Evolutionary conservation across 2,797 vertebrate genomes (phyloP).

Genomic region (Poecilia picta): DNA sequence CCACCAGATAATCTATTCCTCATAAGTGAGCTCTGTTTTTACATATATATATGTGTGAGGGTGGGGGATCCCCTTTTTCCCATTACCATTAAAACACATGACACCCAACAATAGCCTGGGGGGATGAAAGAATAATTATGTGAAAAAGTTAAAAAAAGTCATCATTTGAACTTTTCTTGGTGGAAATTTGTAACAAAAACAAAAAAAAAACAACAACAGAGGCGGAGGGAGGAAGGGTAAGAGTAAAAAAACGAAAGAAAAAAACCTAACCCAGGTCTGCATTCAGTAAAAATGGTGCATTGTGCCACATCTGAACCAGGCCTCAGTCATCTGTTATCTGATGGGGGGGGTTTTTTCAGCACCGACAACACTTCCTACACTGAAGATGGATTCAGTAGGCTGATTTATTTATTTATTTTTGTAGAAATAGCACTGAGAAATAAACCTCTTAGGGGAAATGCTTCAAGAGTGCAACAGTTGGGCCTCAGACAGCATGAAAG

Average conservation of each 20-base stretch:
- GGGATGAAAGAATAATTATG: constrained; percentile 34
- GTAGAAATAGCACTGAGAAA: constrained; percentile 21
- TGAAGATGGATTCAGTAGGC: constrained; percentile 38
- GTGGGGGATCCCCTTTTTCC: constrained; percentile 37
- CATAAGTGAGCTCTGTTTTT: constrained; percentile 25
- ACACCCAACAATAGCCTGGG: constrained; percentile 43
- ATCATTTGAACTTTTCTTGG: constrained; percentile 23
- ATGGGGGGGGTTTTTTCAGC: constrained; percentile 34
- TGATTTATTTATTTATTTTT: background rate
- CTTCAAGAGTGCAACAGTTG: constrained; percentile 38
- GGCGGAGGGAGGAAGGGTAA: constrained; percentile 13
- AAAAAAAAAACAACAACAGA: constrained; percentile 30
- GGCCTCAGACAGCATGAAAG: constrained; percentile 16
- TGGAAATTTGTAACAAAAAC: constrained; percentile 43
- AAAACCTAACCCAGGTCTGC: constrained; percentile 40
- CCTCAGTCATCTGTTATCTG: constrained; percentile 34
- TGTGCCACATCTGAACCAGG: constrained; percentile 37
- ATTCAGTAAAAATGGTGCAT: constrained; percentile 43
- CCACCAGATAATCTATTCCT: constrained; percentile 42
- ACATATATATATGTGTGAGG: background rate
- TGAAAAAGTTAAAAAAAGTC: constrained; percentile 48
- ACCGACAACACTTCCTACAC: constrained; percentile 51
- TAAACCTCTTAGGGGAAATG: constrained; percentile 3
- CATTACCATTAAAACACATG: constrained; percentile 30
- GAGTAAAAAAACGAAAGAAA: background rate